Base-by-base conservation (phyloP, 2,113 vertebrate genomes). In the Aegotheles bennettii region DNA sequence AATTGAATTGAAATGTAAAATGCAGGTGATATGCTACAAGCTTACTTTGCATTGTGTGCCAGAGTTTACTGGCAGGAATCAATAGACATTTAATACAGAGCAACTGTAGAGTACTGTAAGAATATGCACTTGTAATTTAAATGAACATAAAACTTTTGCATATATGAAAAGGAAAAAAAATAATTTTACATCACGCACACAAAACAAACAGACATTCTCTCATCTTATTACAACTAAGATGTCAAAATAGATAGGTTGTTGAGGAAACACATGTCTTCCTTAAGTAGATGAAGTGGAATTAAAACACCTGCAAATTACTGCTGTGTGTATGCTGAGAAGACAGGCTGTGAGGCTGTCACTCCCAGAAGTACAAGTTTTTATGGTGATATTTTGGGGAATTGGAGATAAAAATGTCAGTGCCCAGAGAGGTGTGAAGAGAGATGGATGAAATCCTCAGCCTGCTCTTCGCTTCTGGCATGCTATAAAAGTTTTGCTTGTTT, bases 221-320 rank as follows among this genome's bases (percentile, higher is more conserved):
- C 45, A 24, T 74, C 56, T 96, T 89, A 65, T 87, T 79, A 83
- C 94, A 90, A 71, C 84, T 86, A 69, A 97, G 94, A 96, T 97
- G 96, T 98, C 97, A 98, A 95, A 96, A 96, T 81, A 97, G 95
- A 95, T 74, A 93, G 89, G 73, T 95, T 97, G 84, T 97, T 97
- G 95, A 94, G 78, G 94, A 96, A 97, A 97, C 87, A 86, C 35
- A 40, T 54, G 78, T 93, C 95, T 97, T 96, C 89, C 35, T 94
- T 96, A 94, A 98, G 95, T 80, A 94, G 92, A 94, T 90, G 89
- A 95, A 83, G 84, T 68, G 51, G 86, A 95, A 97, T 98, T 97
- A 97, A 96, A 97, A 89, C 96, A 89, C 53, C 80, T 93, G 60
- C 77, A 83, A 95, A 84, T 96, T 97, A 92, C 96, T 97, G 87